Percentiles rank a stretch among this genome's conserved stretches.
Conservation (phyloP, 2,888 invertebrate genomes). For the Drosophila mettleri region DNA sequence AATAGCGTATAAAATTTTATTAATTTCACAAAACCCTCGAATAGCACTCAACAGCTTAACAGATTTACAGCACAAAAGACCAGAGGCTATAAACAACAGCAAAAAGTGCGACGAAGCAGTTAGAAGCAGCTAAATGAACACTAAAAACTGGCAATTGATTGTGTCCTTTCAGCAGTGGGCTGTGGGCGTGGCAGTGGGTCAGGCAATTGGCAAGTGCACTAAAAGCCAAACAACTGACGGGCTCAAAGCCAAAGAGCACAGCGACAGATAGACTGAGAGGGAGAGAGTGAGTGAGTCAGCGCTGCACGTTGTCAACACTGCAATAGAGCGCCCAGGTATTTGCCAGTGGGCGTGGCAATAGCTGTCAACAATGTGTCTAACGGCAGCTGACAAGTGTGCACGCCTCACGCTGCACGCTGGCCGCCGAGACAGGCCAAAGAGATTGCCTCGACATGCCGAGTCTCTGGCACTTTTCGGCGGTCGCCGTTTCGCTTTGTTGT, state of each 20-base stretch:
- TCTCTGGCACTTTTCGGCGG: conserved; percentile 65
- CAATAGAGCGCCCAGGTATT: conserved; percentile 43
- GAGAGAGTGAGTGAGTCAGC: not conserved
- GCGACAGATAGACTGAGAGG: not conserved
- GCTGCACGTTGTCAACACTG: conserved; percentile 11
- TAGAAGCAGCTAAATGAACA: conserved; percentile 27
- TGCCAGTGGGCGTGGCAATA: conserved; percentile 41
- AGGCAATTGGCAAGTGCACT: conserved; percentile 76
- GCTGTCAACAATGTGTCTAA: conserved; percentile 74
- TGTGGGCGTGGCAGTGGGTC: conserved; percentile 41
- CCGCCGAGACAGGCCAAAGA: conserved; percentile 48
- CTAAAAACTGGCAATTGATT: conserved; percentile 35
- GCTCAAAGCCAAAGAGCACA: conserved; percentile 12
- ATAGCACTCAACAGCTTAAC: conserved; percentile 73
- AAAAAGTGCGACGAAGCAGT: conserved; percentile 22
- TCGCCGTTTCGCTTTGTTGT: conserved; percentile 37
- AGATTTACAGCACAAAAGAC: conserved; percentile 67
- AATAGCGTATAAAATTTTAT: conserved; percentile 71
- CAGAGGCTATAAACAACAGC: conserved; percentile 47
- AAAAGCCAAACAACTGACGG: conserved; percentile 74
- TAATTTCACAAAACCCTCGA: conserved; percentile 43
- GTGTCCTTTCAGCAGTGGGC: conserved; percentile 2
- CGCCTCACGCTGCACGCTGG: conserved; percentile 74
- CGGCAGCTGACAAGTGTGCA: conserved; percentile 75
- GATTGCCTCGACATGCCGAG: conserved; percentile 25